Evolutionary conservation across 1,140 invertebrate genomes (phyloP).

Genomic region (Procambarus clarkii): DNA sequence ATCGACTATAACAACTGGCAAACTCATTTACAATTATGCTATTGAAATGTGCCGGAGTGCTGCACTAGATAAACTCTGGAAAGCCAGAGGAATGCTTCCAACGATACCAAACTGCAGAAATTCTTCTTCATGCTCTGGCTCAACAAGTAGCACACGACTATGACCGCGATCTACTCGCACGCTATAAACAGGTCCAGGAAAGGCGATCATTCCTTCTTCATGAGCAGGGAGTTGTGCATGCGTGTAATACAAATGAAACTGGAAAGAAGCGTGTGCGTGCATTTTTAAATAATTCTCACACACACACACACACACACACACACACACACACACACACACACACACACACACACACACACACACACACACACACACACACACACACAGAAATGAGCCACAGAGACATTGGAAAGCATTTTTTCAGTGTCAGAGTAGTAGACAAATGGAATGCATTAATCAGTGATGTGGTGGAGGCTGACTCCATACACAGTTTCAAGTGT

Average conservation of each 20-base stretch:
- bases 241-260: slow-evolving; percentile 59
- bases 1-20: slow-evolving; percentile 86
- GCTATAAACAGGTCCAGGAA: slow-evolving; percentile 93
- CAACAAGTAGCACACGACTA: slow-evolving; percentile 82
- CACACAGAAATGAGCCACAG: too few relatives aligned
- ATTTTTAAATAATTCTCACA: too few relatives aligned
- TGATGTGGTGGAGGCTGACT: too few relatives aligned
- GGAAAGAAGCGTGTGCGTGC: not conserved
- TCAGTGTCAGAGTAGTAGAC: too few relatives aligned
- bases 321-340: too few relatives aligned
- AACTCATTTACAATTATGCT: slow-evolving; percentile 96
- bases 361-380: too few relatives aligned
- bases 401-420: too few relatives aligned
- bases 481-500: too few relatives aligned
- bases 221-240: slow-evolving; percentile 81
- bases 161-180: slow-evolving; percentile 61
- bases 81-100: slow-evolving; percentile 96
- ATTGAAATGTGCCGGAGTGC: slow-evolving; percentile 96
- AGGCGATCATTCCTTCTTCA: slow-evolving; percentile 90
- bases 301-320: too few relatives aligned
- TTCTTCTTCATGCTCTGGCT: slow-evolving; percentile 95
- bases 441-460: too few relatives aligned
- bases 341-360: too few relatives aligned
- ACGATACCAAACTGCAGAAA: slow-evolving; percentile 97
- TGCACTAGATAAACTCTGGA: slow-evolving; percentile 95